Percentiles rank a stretch among this genome's conserved stretches.
phyloP scores from a whole-genome alignment of 2,888 invertebrate species.

The Amblyjoppa proteus region DNA sequence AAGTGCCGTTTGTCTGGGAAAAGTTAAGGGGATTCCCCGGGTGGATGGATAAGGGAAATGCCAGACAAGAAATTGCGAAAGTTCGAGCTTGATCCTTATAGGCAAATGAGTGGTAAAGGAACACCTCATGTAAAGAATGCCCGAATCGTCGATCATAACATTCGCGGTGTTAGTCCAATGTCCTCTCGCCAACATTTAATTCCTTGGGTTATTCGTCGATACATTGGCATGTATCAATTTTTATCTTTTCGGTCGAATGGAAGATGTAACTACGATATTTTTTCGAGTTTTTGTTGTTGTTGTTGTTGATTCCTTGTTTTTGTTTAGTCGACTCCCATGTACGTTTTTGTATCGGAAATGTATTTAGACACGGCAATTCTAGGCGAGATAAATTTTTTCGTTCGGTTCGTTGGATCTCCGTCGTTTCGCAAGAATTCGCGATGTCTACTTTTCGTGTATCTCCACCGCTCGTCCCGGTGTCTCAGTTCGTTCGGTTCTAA shows the following conservation, averaged over 20 bases:
- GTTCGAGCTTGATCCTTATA: background rate
- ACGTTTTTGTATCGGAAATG: background rate
- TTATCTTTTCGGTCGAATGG: background rate
- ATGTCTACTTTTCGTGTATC: background rate
- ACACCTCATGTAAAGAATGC: background rate
- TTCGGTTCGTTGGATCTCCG: background rate
- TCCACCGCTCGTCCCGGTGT: constrained; percentile 12
- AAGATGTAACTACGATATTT: background rate
- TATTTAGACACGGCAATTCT: background rate
- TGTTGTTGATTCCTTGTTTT: background rate
- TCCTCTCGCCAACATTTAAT: background rate
- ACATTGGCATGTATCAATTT: background rate
- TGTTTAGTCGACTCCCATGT: background rate
- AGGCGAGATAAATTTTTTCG: background rate
- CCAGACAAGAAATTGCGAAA: background rate
- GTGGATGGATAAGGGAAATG: background rate
- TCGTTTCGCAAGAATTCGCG: constrained; percentile 7
- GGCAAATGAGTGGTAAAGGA: background rate
- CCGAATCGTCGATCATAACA: background rate
- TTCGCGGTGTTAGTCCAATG: background rate
- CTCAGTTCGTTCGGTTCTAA: constrained; percentile 33
- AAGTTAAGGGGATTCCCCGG: constrained; percentile 28
- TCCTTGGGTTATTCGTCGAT: too few relatives aligned
- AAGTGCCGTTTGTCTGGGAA: constrained; percentile 63
- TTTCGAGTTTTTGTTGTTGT: background rate